Conservation (phyloP, 2,113 vertebrate species). For the Petroica traversi region DNA sequence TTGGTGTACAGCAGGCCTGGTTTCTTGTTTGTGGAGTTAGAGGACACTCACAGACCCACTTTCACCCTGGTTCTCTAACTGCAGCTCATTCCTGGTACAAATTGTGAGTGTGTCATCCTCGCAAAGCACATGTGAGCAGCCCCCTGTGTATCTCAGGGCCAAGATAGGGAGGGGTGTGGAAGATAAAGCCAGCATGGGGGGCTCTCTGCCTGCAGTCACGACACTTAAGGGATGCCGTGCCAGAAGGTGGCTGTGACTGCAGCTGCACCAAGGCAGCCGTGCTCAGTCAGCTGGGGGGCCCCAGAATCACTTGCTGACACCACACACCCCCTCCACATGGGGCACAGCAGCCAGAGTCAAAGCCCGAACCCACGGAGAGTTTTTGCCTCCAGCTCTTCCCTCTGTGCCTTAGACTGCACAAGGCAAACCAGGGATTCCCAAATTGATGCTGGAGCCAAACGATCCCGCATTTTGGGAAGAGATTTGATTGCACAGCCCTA, state of each 20-base stretch:
- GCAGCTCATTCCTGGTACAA: not conserved
- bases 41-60: not conserved
- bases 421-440: not conserved
- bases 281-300: not conserved
- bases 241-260: not conserved
- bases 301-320: not conserved
- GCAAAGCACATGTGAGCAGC: not conserved
- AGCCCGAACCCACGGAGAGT: not conserved
- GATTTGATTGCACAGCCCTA: not conserved
- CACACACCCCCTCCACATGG: not conserved
- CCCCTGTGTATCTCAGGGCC: not conserved
- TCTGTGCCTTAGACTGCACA: not conserved
- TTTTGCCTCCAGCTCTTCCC: not conserved
- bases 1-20: accelerated
- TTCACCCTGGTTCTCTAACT: not conserved
- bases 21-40: not conserved
- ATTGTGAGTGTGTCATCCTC: not conserved
- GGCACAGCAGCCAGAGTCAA: not conserved
- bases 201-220: not conserved
- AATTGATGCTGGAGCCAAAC: not conserved
- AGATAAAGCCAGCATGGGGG: not conserved
- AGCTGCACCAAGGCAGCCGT: not conserved
- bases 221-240: not conserved
- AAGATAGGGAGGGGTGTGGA: not conserved
- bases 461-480: not conserved